Evolutionary conservation across 2,113 vertebrate genomes (phyloP), one percentile per base, ranked within the genome.

Genomic region (Dissostichus mawsoni): DNA sequence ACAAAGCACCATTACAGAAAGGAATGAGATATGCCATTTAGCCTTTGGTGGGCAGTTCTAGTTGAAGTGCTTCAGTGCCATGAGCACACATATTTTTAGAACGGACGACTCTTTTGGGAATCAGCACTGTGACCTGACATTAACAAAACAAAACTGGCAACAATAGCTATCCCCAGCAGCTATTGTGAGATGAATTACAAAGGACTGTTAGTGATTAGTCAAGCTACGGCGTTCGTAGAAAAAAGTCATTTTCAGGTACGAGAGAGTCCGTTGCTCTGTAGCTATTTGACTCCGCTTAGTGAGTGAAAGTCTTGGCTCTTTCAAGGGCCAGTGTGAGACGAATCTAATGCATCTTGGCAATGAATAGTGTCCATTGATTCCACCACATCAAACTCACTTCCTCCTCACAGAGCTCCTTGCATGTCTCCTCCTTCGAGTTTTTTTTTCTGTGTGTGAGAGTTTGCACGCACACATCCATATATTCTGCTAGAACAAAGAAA

Each of bases 311-410:
- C 76, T 81, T 45, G 80, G 57, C 77, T 76, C 57, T 70, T 77
- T 69, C 59, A 44, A 76, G 76, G 86, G 73, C 71, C 79, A 69
- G 71, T 83, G 87, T 85, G 87, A 85, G 81, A 83, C 53, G 70
- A 80, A 66, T 87, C 82, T 84, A 89, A 80, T 89, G 86, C 85
- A 77, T 88, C 76, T 86, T 75, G 80, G 78, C 74, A 85, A 89
- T 92, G 92, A 92, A 93, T 90, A 86, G 92, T 80, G 74, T 89
- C 90, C 90, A 92, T 93, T 93, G 91, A 92, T 91, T 79, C 81
- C 78, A 78, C 69, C 79, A 85, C 83, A 90, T 86, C 92, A 89
- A 91, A 90, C 85, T 88, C 88, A 76, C 91, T 93, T 90, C 90
- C 90, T 90, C 78, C 76, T 82, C 82, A 80, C 85, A 85, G 44